These are phyloP conservation scores for Eupithecia insigniata DNA, from an alignment of 2,888 invertebrate species.

Conservation along the genomic window DNA sequence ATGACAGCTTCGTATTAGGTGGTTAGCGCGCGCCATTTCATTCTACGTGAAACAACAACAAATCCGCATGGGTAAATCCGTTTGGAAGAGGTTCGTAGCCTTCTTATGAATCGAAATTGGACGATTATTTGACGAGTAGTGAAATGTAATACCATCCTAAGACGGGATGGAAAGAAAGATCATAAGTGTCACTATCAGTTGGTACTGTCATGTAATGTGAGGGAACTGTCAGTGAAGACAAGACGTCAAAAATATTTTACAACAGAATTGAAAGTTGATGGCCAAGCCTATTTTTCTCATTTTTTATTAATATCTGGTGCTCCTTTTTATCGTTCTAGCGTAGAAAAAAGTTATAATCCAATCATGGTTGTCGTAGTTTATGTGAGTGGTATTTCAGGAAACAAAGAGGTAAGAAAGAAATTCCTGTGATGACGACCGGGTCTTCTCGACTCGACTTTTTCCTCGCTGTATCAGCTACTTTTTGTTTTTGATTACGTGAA, in stretches of 20 bases:
- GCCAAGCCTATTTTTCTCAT: constrained; percentile 81
- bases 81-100: too few relatives aligned
- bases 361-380: constrained; percentile 95
- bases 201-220: neutral
- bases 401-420: constrained; percentile 91
- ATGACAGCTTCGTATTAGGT: too few relatives aligned
- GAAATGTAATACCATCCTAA: too few relatives aligned
- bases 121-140: too few relatives aligned
- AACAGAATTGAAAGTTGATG: constrained; percentile 71
- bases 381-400: constrained; percentile 96
- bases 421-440: constrained; percentile 72
- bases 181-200: neutral
- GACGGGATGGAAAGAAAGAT: neutral
- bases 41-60: too few relatives aligned
- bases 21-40: too few relatives aligned
- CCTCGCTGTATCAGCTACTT: constrained; percentile 71
- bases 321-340: constrained; percentile 63
- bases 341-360: constrained; percentile 57
- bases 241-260: constrained; percentile 40
- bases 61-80: too few relatives aligned
- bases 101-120: too few relatives aligned
- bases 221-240: neutral
- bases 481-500: constrained; percentile 75
- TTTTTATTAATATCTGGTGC: constrained; percentile 60
- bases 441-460: constrained; percentile 64